Conservation (phyloP, 2,888 invertebrate genomes). For the Lasioglossum morio region DNA sequence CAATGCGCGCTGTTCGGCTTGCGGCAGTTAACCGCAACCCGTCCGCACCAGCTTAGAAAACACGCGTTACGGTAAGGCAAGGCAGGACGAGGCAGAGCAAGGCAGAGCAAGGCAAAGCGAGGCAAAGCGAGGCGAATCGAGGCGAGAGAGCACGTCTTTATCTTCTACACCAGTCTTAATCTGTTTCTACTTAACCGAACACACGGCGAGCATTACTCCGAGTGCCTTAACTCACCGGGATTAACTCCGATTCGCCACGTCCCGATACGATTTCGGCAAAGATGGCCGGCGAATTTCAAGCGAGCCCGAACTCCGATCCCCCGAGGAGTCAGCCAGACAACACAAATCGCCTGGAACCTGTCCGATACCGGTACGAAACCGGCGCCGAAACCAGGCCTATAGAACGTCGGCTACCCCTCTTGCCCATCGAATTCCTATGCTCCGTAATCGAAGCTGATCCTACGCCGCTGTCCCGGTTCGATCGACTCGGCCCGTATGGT, state of each 20-base stretch:
- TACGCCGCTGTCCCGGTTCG: background rate
- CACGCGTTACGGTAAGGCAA: conserved; percentile 6
- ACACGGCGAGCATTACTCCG: conserved; percentile 11
- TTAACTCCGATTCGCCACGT: conserved; percentile 42
- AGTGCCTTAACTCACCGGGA: conserved; percentile 45
- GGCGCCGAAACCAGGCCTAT: background rate
- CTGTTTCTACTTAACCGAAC: conserved; percentile 38
- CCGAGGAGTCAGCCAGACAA: conserved; percentile 43
- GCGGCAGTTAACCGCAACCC: background rate
- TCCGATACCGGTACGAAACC: conserved; percentile 40
- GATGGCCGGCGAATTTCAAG: conserved; percentile 39
- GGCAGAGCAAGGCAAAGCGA: no score
- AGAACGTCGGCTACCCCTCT: background rate
- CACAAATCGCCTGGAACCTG: conserved; percentile 55
- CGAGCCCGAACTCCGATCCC: conserved; percentile 36
- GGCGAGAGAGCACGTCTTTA: background rate
- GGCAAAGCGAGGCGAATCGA: background rate
- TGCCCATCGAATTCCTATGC: conserved; percentile 10
- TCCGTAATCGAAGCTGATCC: conserved; percentile 39
- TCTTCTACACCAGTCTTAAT: conserved; percentile 10
- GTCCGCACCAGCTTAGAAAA: conserved; percentile 5
- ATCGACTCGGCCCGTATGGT: background rate
- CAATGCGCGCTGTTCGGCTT: background rate
- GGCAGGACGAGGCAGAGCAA: background rate
- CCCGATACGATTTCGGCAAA: conserved; percentile 51